Evolutionary conservation across 2,888 invertebrate genomes (phyloP).

Genomic region (Agonopterix arenella): DNA sequence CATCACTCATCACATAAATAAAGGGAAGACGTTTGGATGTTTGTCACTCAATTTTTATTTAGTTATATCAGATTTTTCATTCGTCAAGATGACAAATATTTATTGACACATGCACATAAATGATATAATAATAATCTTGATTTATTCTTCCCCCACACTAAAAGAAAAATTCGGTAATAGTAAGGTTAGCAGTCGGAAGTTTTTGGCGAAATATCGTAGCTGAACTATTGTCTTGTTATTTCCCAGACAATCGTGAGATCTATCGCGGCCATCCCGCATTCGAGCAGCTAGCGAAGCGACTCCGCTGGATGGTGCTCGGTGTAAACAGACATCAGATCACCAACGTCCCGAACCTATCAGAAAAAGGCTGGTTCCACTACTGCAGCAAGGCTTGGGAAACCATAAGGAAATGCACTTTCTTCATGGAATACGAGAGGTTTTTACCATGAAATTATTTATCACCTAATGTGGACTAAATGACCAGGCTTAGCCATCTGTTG

Average conservation of each 20-base stretch:
- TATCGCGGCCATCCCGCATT: conserved; percentile 80
- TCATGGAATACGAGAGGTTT: conserved; percentile 89
- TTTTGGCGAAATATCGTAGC: no score
- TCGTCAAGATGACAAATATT: no score
- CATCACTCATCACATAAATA: no score
- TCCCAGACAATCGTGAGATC: conserved; percentile 67
- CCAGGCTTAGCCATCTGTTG: conserved; percentile 10
- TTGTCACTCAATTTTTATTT: no score
- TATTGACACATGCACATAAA: no score
- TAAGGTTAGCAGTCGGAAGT: no score
- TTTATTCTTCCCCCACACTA: no score
- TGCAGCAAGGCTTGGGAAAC: conserved; percentile 90
- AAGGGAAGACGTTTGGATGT: no score
- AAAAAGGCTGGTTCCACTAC: conserved; percentile 90
- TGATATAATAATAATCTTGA: no score
- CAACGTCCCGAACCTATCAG: conserved; percentile 82
- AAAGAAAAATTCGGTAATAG: no score
- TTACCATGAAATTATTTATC: conserved; percentile 69
- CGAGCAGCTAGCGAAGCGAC: conserved; percentile 79
- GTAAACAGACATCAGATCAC: conserved; percentile 83
- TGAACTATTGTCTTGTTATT: background rate
- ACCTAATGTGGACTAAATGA: background rate
- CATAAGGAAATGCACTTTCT: conserved; percentile 88
- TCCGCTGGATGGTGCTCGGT: conserved; percentile 83
- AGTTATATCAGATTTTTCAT: no score